A percentile compares a stretch with the other conserved stretches of the same genome.
These are phyloP conservation scores for Rhinichthys osculus DNA, from an alignment of 2,797 vertebrate genomes.

Conservation along the genomic window DNA sequence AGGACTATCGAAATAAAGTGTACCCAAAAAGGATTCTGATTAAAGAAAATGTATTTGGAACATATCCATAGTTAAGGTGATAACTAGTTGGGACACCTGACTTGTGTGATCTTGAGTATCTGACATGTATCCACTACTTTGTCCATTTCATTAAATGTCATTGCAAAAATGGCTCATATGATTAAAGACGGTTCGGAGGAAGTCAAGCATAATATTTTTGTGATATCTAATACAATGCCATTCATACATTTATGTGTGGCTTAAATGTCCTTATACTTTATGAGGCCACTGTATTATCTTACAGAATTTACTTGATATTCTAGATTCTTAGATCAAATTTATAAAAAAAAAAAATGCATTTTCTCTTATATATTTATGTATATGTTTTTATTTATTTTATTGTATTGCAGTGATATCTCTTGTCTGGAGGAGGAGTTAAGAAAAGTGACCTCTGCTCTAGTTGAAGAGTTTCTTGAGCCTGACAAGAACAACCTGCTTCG, in stretches of 20 bases:
- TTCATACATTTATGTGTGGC: neutral
- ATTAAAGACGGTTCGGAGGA: neutral
- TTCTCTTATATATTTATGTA: neutral
- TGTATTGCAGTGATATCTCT: slow-evolving; percentile 75
- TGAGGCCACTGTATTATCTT: too few relatives aligned
- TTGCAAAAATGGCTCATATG: neutral
- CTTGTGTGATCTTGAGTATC: neutral
- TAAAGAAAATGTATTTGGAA: too few relatives aligned
- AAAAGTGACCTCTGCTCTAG: slow-evolving; percentile 80
- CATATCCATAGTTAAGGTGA: neutral
- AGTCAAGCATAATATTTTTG: neutral
- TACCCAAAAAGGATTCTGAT: too few relatives aligned
- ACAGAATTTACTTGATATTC: too few relatives aligned
- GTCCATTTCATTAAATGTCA: neutral
- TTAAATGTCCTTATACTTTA: neutral
- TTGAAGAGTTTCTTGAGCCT: slow-evolving; percentile 90
- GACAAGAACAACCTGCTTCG: slow-evolving; percentile 87
- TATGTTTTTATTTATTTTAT: neutral
- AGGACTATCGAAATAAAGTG: too few relatives aligned
- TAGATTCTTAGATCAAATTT: too few relatives aligned
- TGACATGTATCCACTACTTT: neutral
- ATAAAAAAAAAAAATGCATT: too few relatives aligned
- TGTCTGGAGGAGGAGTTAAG: slow-evolving; percentile 83
- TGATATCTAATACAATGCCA: too few relatives aligned
- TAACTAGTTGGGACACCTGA: neutral